These are phyloP conservation scores for Liparis tanakae DNA, from an alignment of 2,797 vertebrate species.

Conservation along the genomic window DNA sequence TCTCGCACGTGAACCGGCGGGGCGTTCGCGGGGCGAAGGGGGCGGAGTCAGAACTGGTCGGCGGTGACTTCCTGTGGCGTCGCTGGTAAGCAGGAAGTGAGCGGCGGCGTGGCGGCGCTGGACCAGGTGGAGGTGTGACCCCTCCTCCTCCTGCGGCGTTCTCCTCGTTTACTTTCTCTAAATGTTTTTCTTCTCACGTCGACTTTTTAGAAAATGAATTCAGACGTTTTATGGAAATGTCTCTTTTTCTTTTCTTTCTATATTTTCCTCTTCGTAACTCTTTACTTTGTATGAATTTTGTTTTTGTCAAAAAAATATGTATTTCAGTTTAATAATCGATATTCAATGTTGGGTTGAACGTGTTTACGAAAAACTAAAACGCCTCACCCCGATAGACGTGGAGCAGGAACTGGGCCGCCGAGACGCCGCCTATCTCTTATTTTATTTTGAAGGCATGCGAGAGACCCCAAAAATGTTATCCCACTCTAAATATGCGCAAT, in stretches of 20 bases:
- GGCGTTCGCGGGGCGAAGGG: background rate
- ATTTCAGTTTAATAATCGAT: background rate
- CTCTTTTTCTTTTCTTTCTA: background rate
- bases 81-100: background rate
- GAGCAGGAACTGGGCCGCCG: background rate
- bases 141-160: too few relatives aligned
- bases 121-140: background rate
- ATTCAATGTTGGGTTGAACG: background rate
- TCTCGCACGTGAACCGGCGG: background rate
- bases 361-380: background rate
- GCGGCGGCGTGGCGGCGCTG: background rate
- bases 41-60: background rate
- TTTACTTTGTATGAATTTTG: background rate
- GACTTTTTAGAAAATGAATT: background rate
- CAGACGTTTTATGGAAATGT: background rate
- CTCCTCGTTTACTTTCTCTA: background rate
- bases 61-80: conserved; percentile 7
- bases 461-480: too few relatives aligned
- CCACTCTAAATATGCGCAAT: too few relatives aligned
- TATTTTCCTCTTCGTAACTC: background rate
- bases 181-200: background rate
- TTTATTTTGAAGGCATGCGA: background rate
- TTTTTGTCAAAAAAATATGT: background rate
- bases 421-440: too few relatives aligned
- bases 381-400: background rate